Base-by-base conservation (phyloP, 2,797 vertebrate genomes). In the Labroides dimidiatus region DNA sequence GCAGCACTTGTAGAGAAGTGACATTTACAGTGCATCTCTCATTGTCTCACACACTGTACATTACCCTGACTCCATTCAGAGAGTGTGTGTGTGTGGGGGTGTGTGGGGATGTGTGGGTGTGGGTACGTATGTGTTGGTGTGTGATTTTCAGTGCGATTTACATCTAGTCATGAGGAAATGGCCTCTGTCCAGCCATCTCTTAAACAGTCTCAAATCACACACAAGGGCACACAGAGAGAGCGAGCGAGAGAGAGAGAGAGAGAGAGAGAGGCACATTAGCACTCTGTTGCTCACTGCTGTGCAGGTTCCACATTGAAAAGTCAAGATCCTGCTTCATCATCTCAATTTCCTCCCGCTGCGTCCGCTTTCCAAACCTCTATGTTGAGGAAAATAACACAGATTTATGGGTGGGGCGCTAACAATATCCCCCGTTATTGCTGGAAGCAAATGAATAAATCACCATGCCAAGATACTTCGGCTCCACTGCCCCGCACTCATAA, bases 371-470 rank as follows among this genome's bases (percentile, higher is more conserved):
- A 80, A 67, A 72, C 72, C 64, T 82, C 77, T 64, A 52, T 73
- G 68, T 76, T 76, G 73, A 51, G 55, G 43, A 68, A 74, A 78
- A 78, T 85, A 83, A 77, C 82, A 79, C 69, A 80, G 82, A 82
- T 87, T 80, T 85, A 87, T 82, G 70, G 78, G 67, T 44, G 59
- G 71, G 62, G 68, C 27, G 3, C 75, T 50, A 79, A 87, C 80
- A 87, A 83, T 86, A 84, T 86, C 61, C 67, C 78, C 76, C 69
- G 81, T 82, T 84, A 80, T 84, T 82, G 84, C 84, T 58, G 23
- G 65, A 87, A 78, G 75, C 84, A 89, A 86, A 87, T 89, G 59
- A 87, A 86, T 84, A 89, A 84, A 87, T 89, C 80, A 86, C 79
- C 63, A 77, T 72, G 77, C 66, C 61, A 71, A 81, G 64, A 78